These are phyloP conservation scores for Plagodis dolabraria DNA, from an alignment of 2,888 invertebrate genomes.

Conservation along the genomic window DNA sequence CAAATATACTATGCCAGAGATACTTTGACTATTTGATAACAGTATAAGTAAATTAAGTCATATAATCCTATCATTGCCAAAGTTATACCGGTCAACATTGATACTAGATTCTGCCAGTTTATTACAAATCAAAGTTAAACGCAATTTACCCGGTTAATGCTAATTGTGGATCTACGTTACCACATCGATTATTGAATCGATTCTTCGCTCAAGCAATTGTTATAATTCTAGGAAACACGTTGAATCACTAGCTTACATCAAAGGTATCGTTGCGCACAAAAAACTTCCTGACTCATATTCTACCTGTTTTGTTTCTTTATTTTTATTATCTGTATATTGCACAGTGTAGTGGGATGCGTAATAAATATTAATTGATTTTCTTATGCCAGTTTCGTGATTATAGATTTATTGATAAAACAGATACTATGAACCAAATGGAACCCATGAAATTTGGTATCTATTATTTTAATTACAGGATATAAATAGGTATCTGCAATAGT, in stretches of 20 bases:
- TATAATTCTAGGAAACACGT: slow-evolving; percentile 31
- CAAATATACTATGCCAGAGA: no score
- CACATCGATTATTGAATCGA: slow-evolving; percentile 16
- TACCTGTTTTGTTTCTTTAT: slow-evolving; percentile 14
- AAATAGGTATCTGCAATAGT: no score
- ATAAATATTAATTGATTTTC: slow-evolving; percentile 6
- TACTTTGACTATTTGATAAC: no score
- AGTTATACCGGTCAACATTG: no score
- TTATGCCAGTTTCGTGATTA: not conserved
- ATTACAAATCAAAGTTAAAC: not conserved
- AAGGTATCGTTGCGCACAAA: slow-evolving; percentile 14
- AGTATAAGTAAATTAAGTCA: no score
- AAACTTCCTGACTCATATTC: slow-evolving; percentile 26
- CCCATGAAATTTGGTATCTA: no score
- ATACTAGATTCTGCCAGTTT: no score
- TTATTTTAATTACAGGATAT: no score
- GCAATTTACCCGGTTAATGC: not conserved
- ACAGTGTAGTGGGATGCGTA: slow-evolving; percentile 3
- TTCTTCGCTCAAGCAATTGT: slow-evolving; percentile 12
- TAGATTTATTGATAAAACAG: no score
- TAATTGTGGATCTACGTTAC: slow-evolving; percentile 4
- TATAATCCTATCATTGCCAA: no score
- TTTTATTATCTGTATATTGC: slow-evolving; percentile 11
- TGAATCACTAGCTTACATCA: slow-evolving; percentile 29
- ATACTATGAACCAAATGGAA: no score